Base-by-base conservation (phyloP, 2,797 vertebrate species). In the Clamator glandarius region DNA sequence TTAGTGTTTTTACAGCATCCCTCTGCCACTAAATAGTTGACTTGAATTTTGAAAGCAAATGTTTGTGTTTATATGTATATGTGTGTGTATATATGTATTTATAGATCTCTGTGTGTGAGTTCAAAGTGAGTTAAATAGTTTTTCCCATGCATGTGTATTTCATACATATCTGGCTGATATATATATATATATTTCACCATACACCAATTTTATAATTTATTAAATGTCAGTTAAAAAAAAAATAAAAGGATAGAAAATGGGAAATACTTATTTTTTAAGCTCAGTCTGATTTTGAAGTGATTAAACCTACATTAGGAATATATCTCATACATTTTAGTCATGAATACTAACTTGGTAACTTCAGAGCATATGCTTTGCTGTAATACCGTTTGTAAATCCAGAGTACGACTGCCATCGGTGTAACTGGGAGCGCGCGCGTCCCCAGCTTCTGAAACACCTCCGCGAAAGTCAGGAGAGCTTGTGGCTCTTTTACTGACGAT, bases 21-120 rank as follows among this genome's bases (percentile, higher is more conserved):
- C 96, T 97, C 96, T 96, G 96, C 97, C 97, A 98, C 97, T 97
- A 96, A 97, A 97, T 96, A 97, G 97, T 97, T 97, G 94, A 98
- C 97, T 98, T 98, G 97, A 97, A 98, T 97, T 98, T 97, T 97
- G 95, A 76, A 93, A 95, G 95, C 46, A 96, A 78, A 89, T 96
- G 93, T 94, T 97, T 95, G 95, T 98, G 97, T 98, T 97, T 97
- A 97, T 97, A 97, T 98, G 97, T 98, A 97, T 97, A 97, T 98
- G 97, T 98, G 97, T 98, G 96, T 98, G 96, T 97, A 96, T 97
- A 97, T 97, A 97, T 98, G 97, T 98, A 97, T 98, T 97, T 98
- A 98, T 98, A 98, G 97, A 97, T 84, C 94, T n/a, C 96, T 97
- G 93, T 93, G 97, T 96, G 95, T 96, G 97, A 97, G 95, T 97